phyloP scores from a whole-genome alignment of 2,113 vertebrate genomes.

The Grammomys dolichurus region DNA sequence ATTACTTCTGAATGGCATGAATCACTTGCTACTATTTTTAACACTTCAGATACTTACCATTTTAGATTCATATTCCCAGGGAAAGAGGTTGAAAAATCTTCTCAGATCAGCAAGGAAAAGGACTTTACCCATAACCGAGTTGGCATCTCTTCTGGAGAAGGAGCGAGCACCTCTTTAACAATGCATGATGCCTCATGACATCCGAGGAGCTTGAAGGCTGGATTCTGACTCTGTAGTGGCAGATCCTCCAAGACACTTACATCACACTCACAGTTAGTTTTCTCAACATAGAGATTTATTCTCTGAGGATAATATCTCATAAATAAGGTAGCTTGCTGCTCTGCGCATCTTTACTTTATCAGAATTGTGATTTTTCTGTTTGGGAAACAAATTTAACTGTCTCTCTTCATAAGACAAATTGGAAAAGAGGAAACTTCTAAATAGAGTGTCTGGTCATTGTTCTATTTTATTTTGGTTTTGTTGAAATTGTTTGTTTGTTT shows the following conservation, averaged over 20 bases:
- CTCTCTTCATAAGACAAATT: slow-evolving; percentile 25
- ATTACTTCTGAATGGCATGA: slow-evolving; percentile 33
- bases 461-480: neutral
- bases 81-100: slow-evolving; percentile 24
- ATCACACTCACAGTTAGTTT: slow-evolving; percentile 35
- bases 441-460: neutral
- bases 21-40: slow-evolving; percentile 47
- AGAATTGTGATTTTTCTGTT: slow-evolving; percentile 40
- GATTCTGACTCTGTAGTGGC: neutral
- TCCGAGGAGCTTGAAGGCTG: slow-evolving; percentile 26
- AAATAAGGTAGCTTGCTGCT: slow-evolving; percentile 59
- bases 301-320: slow-evolving; percentile 42
- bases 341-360: slow-evolving; percentile 52
- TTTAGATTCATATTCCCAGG: slow-evolving; percentile 10
- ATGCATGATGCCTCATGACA: slow-evolving; percentile 43
- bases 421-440: slow-evolving; percentile 51
- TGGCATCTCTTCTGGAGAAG: slow-evolving; percentile 40
- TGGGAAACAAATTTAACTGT: slow-evolving; percentile 37
- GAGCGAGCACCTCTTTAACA: slow-evolving; percentile 61
- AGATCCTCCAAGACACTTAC: slow-evolving; percentile 29
- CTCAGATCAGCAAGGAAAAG: slow-evolving; percentile 59
- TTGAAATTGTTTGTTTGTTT: neutral
- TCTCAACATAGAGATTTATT: slow-evolving; percentile 8
- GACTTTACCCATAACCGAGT: slow-evolving; percentile 26
- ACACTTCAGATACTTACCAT: slow-evolving; percentile 7